These are phyloP conservation scores for Heterotis niloticus DNA, from an alignment of 2,113 vertebrate species.

Conservation along the genomic window DNA sequence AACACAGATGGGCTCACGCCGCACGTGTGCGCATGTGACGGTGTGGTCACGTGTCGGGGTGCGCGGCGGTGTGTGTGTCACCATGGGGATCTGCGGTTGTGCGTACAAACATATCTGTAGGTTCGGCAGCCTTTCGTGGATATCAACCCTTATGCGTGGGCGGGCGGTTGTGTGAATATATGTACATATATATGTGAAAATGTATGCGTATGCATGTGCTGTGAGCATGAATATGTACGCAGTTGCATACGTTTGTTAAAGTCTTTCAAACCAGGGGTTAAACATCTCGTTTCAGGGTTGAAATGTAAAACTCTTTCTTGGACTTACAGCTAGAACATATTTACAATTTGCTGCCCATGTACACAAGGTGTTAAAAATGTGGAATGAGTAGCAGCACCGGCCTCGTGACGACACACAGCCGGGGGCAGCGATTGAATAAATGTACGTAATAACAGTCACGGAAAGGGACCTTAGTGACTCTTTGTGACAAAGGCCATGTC, in stretches of 20 bases:
- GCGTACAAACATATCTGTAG: no score
- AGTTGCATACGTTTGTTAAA: neutral
- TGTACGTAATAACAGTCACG: neutral
- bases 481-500: neutral
- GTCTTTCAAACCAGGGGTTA: neutral
- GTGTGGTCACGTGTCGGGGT: no score
- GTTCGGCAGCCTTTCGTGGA: no score
- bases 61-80: no score
- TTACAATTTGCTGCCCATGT: no score
- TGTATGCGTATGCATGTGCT: neutral
- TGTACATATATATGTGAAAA: neutral
- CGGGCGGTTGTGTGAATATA: neutral
- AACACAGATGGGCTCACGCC: neutral
- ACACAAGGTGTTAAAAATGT: neutral
- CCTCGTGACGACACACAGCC: no score
- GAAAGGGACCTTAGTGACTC: neutral
- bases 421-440: neutral
- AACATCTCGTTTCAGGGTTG: neutral
- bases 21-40: neutral
- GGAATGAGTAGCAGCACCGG: neutral
- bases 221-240: neutral
- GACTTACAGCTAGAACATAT: no score
- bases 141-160: no score
- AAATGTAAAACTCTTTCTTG: no score
- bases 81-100: neutral